phyloP scores from a whole-genome alignment of 2,797 vertebrate genomes.

The Danio jaintianensis region DNA sequence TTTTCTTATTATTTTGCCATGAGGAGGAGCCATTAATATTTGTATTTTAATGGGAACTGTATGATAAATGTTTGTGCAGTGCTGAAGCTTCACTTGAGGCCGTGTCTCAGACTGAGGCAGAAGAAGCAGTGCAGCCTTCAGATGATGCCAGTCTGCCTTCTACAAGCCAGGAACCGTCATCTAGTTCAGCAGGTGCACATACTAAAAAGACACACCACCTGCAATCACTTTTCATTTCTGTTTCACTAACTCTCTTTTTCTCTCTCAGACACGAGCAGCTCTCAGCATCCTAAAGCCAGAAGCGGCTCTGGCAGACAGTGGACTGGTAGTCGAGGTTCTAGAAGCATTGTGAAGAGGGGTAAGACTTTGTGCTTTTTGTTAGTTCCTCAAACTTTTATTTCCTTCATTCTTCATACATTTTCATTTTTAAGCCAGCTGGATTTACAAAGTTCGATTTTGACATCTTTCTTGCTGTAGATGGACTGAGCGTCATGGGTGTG shows the following conservation, averaged over 20 bases:
- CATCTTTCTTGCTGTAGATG: conserved; percentile 53
- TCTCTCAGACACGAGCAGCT: conserved; percentile 87
- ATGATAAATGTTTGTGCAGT: conserved; percentile 63
- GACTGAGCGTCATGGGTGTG: conserved; percentile 81
- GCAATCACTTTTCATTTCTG: neutral
- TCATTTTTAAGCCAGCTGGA: neutral
- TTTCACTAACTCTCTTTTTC: neutral
- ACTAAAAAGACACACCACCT: neutral
- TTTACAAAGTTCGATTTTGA: neutral
- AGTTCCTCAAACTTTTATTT: neutral
- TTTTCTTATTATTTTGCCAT: neutral
- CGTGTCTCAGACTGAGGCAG: conserved; percentile 86
- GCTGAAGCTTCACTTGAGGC: conserved; percentile 84
- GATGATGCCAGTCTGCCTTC: conserved; percentile 90
- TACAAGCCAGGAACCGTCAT: conserved; percentile 95
- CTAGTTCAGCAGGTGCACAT: conserved; percentile 88
- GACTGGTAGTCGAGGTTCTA: conserved; percentile 79
- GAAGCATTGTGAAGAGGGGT: conserved; percentile 92
- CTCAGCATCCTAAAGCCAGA: conserved; percentile 82
- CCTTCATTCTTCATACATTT: neutral
- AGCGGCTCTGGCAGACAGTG: conserved; percentile 86
- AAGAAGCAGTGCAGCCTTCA: conserved; percentile 85
- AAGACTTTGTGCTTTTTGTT: conserved; percentile 19
- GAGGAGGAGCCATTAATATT: neutral
- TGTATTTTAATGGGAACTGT: conserved; percentile 15